These are phyloP conservation scores for Urocyon cinereoargenteus DNA, from an alignment of 2,797 vertebrate genomes.

Conservation along the genomic window DNA sequence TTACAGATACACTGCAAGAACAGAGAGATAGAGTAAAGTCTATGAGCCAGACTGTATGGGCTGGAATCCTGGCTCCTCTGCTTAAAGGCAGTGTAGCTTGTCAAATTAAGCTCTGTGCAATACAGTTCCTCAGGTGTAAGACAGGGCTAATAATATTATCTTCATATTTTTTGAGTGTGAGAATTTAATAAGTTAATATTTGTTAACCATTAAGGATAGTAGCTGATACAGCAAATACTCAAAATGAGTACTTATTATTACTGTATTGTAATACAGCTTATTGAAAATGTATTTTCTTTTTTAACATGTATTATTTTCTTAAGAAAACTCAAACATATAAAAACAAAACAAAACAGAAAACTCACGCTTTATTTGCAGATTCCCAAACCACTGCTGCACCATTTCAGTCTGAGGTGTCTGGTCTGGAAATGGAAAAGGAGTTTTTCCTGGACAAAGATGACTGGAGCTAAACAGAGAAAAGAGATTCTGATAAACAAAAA, in stretches of 20 bases:
- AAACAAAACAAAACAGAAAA: slow-evolving; percentile 14
- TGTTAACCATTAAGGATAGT: slow-evolving; percentile 15
- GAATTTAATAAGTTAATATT: slow-evolving; percentile 41
- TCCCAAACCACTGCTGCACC: slow-evolving; percentile 94
- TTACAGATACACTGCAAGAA: neutral
- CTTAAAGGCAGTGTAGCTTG: neutral
- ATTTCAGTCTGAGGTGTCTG: slow-evolving; percentile 90
- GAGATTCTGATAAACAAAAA: slow-evolving; percentile 38
- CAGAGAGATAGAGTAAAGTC: neutral
- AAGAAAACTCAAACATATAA: slow-evolving; percentile 10
- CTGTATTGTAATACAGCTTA: neutral
- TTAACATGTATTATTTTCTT: neutral
- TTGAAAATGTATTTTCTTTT: neutral
- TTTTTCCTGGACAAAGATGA: slow-evolving; percentile 88
- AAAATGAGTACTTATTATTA: slow-evolving; percentile 5
- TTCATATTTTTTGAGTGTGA: neutral
- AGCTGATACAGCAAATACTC: neutral
- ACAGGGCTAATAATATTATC: neutral
- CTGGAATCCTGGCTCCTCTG: neutral
- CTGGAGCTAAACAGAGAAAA: slow-evolving; percentile 88
- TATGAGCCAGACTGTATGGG: neutral
- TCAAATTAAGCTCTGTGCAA: neutral
- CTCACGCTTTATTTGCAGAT: slow-evolving; percentile 90
- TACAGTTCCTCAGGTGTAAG: neutral
- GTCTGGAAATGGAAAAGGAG: slow-evolving; percentile 87